Evolutionary conservation across 2,113 vertebrate genomes (phyloP).

Genomic region (Cinclus cinclus): DNA sequence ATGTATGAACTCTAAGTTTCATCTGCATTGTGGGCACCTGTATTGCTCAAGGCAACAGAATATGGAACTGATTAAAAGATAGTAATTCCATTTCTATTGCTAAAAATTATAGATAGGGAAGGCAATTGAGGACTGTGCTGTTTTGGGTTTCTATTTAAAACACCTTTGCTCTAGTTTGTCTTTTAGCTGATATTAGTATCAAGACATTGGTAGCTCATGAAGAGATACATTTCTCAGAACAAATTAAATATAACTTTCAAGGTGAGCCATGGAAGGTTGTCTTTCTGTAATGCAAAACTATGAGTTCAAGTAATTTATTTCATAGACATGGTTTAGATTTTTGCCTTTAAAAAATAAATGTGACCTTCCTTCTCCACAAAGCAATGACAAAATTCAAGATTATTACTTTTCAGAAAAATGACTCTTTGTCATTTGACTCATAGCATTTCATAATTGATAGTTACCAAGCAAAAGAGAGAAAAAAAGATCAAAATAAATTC

Average conservation of each 20-base stretch:
- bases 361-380: neutral
- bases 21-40: constrained; percentile 54
- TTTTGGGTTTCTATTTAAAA: neutral
- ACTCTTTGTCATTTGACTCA: no score
- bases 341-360: neutral
- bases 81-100: constrained; percentile 49
- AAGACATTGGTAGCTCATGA: neutral
- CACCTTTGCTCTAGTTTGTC: neutral
- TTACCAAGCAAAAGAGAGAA: neutral
- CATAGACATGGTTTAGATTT: neutral
- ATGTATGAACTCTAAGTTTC: constrained; percentile 52
- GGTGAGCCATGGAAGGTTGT: neutral
- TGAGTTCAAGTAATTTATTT: neutral
- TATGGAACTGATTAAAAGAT: constrained; percentile 34
- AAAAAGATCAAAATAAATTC: neutral
- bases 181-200: neutral
- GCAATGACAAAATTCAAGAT: neutral
- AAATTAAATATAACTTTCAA: neutral
- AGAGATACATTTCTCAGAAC: neutral
- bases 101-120: neutral
- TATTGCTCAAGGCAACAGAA: constrained; percentile 55
- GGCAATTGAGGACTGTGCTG: neutral
- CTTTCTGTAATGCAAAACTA: neutral
- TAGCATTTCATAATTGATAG: neutral
- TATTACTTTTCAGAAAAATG: neutral